Evolutionary conservation across 2,888 invertebrate genomes (phyloP), one percentile per base, ranked within the genome.

Genomic region (Andrena minutula): DNA sequence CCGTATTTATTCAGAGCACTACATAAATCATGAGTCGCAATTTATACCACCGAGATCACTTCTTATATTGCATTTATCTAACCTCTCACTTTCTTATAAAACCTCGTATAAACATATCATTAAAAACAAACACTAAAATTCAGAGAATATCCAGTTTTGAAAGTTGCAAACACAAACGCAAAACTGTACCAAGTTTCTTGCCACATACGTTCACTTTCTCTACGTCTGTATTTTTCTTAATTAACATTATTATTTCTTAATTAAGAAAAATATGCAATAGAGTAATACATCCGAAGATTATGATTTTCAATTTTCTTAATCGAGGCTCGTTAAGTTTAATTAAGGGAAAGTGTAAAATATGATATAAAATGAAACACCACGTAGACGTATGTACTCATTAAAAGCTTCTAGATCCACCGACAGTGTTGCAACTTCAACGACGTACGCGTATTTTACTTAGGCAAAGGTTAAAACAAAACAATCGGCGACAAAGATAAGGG

Each of bases 401-500:
- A 53, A 35, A 10, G 26, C n/a, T 68, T 66, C 7, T 16, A 41
- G 51, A n/a, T 32, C 8, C 23, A 30, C 32, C 61, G 63, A 28
- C 20, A 26, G 1, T 79, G 61, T 75, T 12, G 53, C 47, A 80
- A 80, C 47, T n/a, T 20, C 4, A 3, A 3, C 51, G 16, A n/a
- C 51, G n/a, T 5, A 28, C 8, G 56, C 20, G 12, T 60, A 23
- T 47, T 26, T 68, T 80, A 65, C 32, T 20, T 3, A 30, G 28
- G 28, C 63, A 64, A 41, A 61, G 8, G 28, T 75, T 71, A 47
- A 75, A 69, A 51, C 56, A 60, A 79, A 72, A 72, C 80, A 80
- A 72, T 77, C 77, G 58, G 51, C 30, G 75, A 78, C 74, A 79
- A 63, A 75, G 71, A 80, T 79, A 81, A 84, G 30, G 51, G 69